These are phyloP conservation scores for Thunnus albacares DNA, from an alignment of 2,797 vertebrate species.

Conservation along the genomic window DNA sequence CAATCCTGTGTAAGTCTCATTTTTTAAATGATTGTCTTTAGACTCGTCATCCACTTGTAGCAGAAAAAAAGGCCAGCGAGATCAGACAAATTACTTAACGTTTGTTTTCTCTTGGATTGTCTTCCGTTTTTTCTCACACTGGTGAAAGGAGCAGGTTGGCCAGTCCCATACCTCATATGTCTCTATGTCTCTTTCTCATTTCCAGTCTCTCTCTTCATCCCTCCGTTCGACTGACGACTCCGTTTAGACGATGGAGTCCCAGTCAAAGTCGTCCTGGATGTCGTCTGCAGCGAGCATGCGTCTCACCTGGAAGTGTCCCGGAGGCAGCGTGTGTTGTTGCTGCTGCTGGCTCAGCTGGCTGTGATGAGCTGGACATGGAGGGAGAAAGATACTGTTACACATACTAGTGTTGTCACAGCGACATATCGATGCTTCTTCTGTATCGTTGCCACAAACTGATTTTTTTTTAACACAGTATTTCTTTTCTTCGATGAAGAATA, in stretches of 20 bases:
- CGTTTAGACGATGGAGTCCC: slow-evolving; percentile 92
- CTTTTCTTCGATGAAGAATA: background rate
- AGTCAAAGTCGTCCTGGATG: slow-evolving; percentile 93
- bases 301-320: slow-evolving; percentile 90
- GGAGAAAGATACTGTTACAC: background rate
- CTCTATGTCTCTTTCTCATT: slow-evolving; percentile 13
- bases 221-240: slow-evolving; percentile 9
- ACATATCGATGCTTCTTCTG: background rate
- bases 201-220: slow-evolving; percentile 10
- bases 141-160: slow-evolving; percentile 58
- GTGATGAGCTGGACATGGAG: slow-evolving; percentile 84
- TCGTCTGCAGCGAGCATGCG: slow-evolving; percentile 90
- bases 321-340: slow-evolving; percentile 88
- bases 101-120: slow-evolving; percentile 82
- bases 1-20: slow-evolving; percentile 51
- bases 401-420: background rate
- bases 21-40: slow-evolving; percentile 88
- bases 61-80: slow-evolving; percentile 48
- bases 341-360: slow-evolving; percentile 88
- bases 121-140: slow-evolving; percentile 70
- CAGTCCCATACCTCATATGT: slow-evolving; percentile 47
- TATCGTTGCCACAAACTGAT: no score
- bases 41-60: slow-evolving; percentile 58
- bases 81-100: slow-evolving; percentile 60
- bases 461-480: no score